These are phyloP conservation scores for Madoqua kirkii DNA, from an alignment of 2,113 vertebrate genomes.

Conservation along the genomic window DNA sequence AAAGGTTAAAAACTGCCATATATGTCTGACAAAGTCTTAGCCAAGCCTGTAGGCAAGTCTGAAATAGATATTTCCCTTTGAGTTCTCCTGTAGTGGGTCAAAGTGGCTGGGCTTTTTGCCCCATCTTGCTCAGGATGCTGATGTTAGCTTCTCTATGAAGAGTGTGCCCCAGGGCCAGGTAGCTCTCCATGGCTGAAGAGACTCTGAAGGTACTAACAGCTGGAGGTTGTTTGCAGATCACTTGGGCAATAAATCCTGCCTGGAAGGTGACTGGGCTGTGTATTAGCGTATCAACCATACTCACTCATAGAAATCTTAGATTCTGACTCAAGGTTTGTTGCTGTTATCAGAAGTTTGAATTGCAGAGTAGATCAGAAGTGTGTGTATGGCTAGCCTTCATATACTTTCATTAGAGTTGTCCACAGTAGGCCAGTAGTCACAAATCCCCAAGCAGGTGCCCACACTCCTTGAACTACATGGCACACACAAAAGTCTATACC, in stretches of 20 bases:
- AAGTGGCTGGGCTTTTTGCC: background rate
- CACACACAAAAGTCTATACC: background rate
- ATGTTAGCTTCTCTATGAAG: background rate
- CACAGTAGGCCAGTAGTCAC: background rate
- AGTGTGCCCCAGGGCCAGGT: background rate
- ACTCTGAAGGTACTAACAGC: background rate
- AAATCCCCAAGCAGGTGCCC: background rate
- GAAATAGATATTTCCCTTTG: background rate
- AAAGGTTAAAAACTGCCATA: background rate
- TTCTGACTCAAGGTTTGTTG: background rate
- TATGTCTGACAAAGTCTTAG: background rate
- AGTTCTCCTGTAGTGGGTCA: background rate
- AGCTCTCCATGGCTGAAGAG: background rate
- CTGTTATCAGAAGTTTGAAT: background rate
- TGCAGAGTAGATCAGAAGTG: background rate
- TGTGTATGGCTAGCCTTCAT: background rate
- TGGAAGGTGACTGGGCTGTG: background rate
- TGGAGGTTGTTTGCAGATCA: background rate
- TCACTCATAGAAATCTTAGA: background rate
- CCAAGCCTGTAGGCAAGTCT: background rate
- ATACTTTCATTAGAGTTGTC: background rate
- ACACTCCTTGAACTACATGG: background rate
- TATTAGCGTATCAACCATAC: background rate
- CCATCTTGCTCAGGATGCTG: background rate
- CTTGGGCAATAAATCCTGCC: background rate